Percentiles rank a stretch among this genome's conserved stretches.
Evolutionary conservation across 2,113 vertebrate genomes (phyloP).

Genomic region (Tamias sibiricus): DNA sequence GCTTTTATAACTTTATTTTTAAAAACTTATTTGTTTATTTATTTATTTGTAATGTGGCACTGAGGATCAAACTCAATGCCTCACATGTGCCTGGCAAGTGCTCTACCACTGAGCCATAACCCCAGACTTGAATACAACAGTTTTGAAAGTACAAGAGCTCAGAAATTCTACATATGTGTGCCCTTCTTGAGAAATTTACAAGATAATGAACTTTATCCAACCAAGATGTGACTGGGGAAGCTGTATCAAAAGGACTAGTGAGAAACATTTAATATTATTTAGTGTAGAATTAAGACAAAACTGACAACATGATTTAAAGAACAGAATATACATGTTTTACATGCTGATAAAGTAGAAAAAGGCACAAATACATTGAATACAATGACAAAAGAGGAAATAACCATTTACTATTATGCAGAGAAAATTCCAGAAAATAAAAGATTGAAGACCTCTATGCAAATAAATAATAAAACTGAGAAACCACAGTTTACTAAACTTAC

Average conservation of each 20-base stretch:
- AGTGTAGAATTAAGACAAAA: background rate
- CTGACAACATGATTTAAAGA: background rate
- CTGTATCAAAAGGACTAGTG: background rate
- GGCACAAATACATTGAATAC: background rate
- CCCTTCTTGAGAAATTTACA: background rate
- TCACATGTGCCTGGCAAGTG: background rate
- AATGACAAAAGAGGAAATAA: slow-evolving; percentile 30
- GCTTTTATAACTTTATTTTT: too few relatives aligned
- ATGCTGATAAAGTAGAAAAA: background rate
- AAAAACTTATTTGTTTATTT: too few relatives aligned
- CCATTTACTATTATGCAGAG: background rate
- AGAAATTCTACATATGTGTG: background rate
- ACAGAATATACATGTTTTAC: background rate
- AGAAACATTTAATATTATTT: background rate
- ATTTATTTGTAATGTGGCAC: background rate
- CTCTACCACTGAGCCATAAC: background rate
- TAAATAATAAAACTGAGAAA: slow-evolving; percentile 9
- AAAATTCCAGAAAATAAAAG: background rate
- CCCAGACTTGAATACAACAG: background rate
- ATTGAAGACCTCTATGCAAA: background rate
- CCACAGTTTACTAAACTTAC: background rate
- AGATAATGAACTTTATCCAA: background rate
- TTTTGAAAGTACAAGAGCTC: background rate
- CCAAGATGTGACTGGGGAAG: background rate
- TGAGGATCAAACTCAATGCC: background rate